Evolutionary conservation across 2,113 vertebrate genomes (phyloP).

Genomic region (Rhinoderma darwinii): DNA sequence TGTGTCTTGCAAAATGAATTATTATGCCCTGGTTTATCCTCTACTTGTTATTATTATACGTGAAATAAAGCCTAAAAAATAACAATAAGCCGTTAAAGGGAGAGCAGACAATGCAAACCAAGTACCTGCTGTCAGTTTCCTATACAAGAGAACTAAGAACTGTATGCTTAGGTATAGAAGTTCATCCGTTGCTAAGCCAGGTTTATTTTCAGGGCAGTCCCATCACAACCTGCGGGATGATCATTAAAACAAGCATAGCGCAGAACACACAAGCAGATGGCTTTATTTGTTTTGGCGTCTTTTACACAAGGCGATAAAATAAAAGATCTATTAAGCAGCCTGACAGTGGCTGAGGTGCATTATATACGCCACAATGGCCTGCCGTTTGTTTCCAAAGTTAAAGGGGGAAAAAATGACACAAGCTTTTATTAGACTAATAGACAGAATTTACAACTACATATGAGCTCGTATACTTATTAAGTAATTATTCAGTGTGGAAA

Average conservation of each 20-base stretch:
- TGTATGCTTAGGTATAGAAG: background rate
- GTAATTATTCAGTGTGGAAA: background rate
- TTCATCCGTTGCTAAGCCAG: background rate
- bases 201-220: background rate
- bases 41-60: background rate
- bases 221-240: background rate
- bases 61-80: background rate
- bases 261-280: background rate
- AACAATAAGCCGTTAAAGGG: background rate
- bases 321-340: conserved; percentile 4
- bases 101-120: background rate
- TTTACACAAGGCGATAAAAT: background rate
- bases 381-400: background rate
- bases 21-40: background rate
- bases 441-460: background rate
- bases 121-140: background rate
- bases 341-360: conserved; percentile 1
- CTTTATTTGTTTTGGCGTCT: background rate
- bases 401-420: background rate
- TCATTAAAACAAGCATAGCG: background rate
- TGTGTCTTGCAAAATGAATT: background rate
- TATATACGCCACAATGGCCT: background rate
- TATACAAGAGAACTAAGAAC: background rate
- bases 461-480: background rate
- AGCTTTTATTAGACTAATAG: background rate